Base-by-base conservation (phyloP, 2,113 vertebrate genomes). In the Uria lomvia region DNA sequence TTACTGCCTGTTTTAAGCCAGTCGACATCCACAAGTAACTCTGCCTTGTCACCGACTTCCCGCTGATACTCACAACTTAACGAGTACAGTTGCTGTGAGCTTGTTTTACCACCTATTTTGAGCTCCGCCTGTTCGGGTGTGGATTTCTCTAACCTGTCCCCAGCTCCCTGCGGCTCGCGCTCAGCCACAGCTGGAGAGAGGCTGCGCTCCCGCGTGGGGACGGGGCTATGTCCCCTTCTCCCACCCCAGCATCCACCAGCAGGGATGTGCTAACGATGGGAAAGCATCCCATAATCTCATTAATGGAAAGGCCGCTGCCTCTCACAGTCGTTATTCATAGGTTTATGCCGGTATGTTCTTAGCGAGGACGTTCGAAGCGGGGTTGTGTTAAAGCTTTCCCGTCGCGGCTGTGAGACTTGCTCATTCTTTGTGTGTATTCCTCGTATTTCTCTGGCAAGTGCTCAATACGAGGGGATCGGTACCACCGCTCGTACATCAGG, bases 381-480 rank as follows among this genome's bases (percentile, higher is more conserved):
- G 53, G 18, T 50, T 47, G 5, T 13, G 24, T 42, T 58, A 34
- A 76, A 58, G 15, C 20, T 62, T 83, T 71, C 52, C 66, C 26
- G 8, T 11, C 5, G 6, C 2, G 5, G 45, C 26, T 38, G 29
- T 26, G 60, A 60, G 20, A 22, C 26, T 34, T 32, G 34, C 40
- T 18, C 40, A 13, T 85, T 60, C 34, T 62, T 67, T 1, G 1
- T 0, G 0, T 42, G 45, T 9, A 1, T 58, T 67, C 23, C 60
- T 50, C 1, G 0, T 62, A 38, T 78, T 88, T 79, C 75, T 67
- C 38, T 43, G 45, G 23, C 23, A 42, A 78, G 29, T 13, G 32
- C 40, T 88, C 40, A 14, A 2, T 12, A 27, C 14, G 36, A 74
- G 49, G 34, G 80, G 32, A 42, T 24, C 0, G 0, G 22, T 56